Evolutionary conservation across 2,797 vertebrate genomes (phyloP), one percentile per base, ranked within the genome.

Genomic region (Podarcis siculus): DNA sequence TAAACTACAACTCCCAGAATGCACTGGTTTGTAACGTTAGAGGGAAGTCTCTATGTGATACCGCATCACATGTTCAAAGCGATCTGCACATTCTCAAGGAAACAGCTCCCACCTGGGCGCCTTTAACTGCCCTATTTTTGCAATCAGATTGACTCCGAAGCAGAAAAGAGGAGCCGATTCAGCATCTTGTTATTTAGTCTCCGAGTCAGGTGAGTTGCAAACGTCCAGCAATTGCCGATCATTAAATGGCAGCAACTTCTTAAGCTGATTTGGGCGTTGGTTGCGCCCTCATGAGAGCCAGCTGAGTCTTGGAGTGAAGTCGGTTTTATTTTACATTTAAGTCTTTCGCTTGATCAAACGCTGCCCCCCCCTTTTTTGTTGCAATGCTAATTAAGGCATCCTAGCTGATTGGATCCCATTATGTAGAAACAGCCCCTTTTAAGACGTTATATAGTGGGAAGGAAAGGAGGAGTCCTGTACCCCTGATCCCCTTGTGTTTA

Each of bases 1-100:
- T 25, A n/a, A 87, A 90, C 89, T 90, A 85, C 77, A 85, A 8
- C 25, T 37, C 82, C 89, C 82, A 90, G 86, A 77, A 81, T 76
- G 71, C 89, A 77, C 3, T 55, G 9, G 13, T 3, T 8, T 0
- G 5, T 32, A 75, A 88, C 66, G 45, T 30, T 37, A 4, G 23
- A 27, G 5, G 49, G 73, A 45, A 72, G 79, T 67, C 8, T 45
- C 23, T n/a, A n/a, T n/a, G 61, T 17, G 30, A 81, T 21, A 8
- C 7, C 3, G 21, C 17, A 64, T 64, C 61, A 7, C 21, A 23
- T 42, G 25, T 19, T 55, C 12, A 49, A 58, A 84, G 21, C 23
- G 9, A 21, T 8, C 12, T 10, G 32, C 45, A 4, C 19, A 8
- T 71, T 49, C 2, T 2, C 32, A n/a, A 79, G 61, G 76, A 55